These are phyloP conservation scores for Galaxea fascicularis DNA, from an alignment of 92 coral and sea anemone genomes.

Conservation along the genomic window DNA sequence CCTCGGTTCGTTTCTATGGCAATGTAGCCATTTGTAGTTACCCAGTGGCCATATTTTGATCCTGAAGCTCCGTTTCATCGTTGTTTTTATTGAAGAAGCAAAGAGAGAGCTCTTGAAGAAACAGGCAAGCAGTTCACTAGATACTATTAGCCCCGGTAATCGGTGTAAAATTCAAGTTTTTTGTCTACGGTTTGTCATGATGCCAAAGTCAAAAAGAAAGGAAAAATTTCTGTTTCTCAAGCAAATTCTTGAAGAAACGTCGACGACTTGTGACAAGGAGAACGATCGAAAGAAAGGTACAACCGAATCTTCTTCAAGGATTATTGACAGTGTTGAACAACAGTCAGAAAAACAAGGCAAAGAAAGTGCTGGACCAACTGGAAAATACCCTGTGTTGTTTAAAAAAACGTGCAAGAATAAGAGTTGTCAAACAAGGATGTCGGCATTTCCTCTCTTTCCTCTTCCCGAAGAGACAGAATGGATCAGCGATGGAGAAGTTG, in stretches of 20 bases:
- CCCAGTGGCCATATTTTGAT: slow-evolving; percentile 39
- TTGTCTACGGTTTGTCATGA: slow-evolving; percentile 15
- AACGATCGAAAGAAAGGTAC: background rate
- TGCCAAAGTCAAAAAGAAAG: slow-evolving; percentile 62
- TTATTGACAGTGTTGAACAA: background rate
- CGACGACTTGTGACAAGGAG: slow-evolving; percentile 23
- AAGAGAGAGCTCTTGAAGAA: no score
- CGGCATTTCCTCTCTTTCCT: slow-evolving; percentile 84
- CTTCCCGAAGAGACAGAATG: slow-evolving; percentile 82
- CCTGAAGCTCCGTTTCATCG: no score
- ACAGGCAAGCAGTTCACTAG: background rate
- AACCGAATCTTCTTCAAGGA: slow-evolving; percentile 22
- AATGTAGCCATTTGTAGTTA: background rate
- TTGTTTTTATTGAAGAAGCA: no score
- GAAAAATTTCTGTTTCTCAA: slow-evolving; percentile 79
- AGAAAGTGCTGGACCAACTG: slow-evolving; percentile 63
- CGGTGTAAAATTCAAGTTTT: no score
- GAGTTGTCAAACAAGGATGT: slow-evolving; percentile 82
- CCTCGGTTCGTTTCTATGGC: slow-evolving; percentile 33
- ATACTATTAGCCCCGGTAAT: background rate
- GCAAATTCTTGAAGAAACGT: slow-evolving; percentile 81
- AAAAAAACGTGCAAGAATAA: slow-evolving; percentile 60
- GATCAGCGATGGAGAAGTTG: slow-evolving; percentile 78
- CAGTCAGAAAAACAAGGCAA: slow-evolving; percentile 16
- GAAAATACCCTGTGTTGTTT: slow-evolving; percentile 79